Conservation (phyloP, 2,888 invertebrate genomes). For the Fissipunctia ypsillon region DNA sequence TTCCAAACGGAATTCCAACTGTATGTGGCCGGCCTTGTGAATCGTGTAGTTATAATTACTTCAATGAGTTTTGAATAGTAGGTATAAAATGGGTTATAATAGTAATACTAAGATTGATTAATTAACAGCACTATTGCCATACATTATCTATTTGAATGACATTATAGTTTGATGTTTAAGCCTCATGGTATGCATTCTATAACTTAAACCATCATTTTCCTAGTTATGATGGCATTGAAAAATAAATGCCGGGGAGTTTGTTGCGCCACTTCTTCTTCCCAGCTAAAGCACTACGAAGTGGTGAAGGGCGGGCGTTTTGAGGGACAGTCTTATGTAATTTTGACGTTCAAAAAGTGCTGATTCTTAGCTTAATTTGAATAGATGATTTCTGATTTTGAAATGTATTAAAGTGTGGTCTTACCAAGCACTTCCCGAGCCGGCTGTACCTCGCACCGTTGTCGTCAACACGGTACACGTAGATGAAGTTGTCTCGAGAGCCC, state of each 20-base stretch:
- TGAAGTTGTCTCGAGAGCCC: conserved; percentile 96
- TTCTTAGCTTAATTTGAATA: neutral
- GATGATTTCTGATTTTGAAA: neutral
- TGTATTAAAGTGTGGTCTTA: conserved; percentile 88
- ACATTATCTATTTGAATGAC: neutral
- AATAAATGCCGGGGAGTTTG: neutral
- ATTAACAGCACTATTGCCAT: too few species aligned
- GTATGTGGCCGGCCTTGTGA: too few species aligned
- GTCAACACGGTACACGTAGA: conserved; percentile 96
- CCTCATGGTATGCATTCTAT: neutral
- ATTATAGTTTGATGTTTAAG: neutral
- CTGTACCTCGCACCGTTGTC: conserved; percentile 94
- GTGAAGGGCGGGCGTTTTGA: neutral
- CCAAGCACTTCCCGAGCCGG: conserved; percentile 95
- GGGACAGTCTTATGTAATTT: neutral
- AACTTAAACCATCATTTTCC: neutral
- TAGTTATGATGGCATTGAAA: neutral
- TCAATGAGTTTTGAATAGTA: neutral
- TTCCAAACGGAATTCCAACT: too few species aligned
- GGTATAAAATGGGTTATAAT: neutral
- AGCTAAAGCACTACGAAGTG: neutral
- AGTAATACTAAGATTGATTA: neutral
- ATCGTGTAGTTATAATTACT: neutral
- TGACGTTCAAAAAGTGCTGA: neutral
- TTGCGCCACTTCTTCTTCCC: neutral